These are phyloP conservation scores for Linnaemya tessellans DNA, from an alignment of 2,888 invertebrate species.

Conservation along the genomic window DNA sequence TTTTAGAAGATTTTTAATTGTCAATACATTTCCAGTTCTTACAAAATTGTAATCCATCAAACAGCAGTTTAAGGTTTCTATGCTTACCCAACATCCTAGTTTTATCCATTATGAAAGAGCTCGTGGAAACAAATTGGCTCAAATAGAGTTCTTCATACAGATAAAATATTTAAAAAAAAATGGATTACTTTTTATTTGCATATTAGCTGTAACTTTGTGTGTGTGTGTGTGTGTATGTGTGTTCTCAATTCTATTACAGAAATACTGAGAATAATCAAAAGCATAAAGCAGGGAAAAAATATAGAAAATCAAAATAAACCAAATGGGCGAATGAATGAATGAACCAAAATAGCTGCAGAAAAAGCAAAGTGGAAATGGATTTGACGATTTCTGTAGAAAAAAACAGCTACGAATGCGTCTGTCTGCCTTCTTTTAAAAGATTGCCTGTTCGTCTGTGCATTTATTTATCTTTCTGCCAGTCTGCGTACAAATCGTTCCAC, in stretches of 20 bases:
- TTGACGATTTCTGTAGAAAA: slow-evolving; percentile 22
- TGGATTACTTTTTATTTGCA: no score
- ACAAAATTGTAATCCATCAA: no score
- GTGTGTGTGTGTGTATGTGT: background rate
- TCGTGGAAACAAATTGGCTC: no score
- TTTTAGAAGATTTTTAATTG: no score
- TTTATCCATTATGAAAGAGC: no score
- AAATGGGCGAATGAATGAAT: slow-evolving; percentile 48
- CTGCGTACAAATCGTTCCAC: slow-evolving; percentile 13
- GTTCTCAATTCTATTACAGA: slow-evolving; percentile 19
- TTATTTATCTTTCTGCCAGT: slow-evolving; percentile 42
- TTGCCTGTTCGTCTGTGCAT: slow-evolving; percentile 9
- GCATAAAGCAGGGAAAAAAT: background rate
- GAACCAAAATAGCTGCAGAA: slow-evolving; percentile 22
- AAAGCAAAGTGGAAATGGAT: slow-evolving; percentile 4
- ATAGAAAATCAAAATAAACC: slow-evolving; percentile 37
- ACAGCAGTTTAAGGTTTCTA: no score
- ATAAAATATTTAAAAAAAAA: no score
- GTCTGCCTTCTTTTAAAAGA: slow-evolving; percentile 22
- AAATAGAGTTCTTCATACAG: no score
- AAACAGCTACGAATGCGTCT: background rate
- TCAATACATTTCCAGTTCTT: no score
- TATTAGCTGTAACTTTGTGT: background rate
- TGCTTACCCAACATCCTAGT: no score
- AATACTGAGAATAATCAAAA: slow-evolving; percentile 9